These are phyloP conservation scores for Nasonia longicornis DNA, from an alignment of 1,140 invertebrate genomes.

Conservation along the genomic window DNA sequence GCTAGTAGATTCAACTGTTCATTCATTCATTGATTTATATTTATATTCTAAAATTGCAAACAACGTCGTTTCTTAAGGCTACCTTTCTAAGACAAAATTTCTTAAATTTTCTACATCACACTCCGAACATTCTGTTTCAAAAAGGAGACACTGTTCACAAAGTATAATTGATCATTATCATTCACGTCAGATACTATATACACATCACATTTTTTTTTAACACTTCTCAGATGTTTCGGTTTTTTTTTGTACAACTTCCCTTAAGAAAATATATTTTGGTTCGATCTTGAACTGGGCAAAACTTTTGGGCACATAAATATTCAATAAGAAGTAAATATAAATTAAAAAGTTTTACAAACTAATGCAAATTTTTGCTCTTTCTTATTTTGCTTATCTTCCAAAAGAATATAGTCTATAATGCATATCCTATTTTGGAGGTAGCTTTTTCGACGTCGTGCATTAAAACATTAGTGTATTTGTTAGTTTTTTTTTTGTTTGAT, in stretches of 20 bases:
- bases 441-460: slow-evolving; percentile 25
- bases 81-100: slow-evolving; percentile 31
- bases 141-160: slow-evolving; percentile 41
- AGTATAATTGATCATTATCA: slow-evolving; percentile 39
- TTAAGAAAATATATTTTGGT: slow-evolving; percentile 46
- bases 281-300: slow-evolving; percentile 1
- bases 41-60: slow-evolving; percentile 38
- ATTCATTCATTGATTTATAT: slow-evolving; percentile 32
- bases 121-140: slow-evolving; percentile 39
- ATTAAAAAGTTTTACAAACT: background rate
- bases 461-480: slow-evolving; percentile 10
- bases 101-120: slow-evolving; percentile 35
- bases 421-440: slow-evolving; percentile 21
- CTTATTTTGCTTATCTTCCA: background rate
- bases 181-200: slow-evolving; percentile 31
- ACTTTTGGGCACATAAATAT: background rate
- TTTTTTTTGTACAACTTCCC: slow-evolving; percentile 43
- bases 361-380: background rate
- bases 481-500: background rate
- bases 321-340: background rate
- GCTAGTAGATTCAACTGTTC: slow-evolving; percentile 41
- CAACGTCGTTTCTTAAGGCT: slow-evolving; percentile 39
- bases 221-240: slow-evolving; percentile 34
- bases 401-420: slow-evolving; percentile 21
- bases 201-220: slow-evolving; percentile 45